Percentiles rank a stretch among this genome's conserved stretches.
Conservation (phyloP, 2,888 invertebrate species). For the Chaitophorus viminalis region DNA sequence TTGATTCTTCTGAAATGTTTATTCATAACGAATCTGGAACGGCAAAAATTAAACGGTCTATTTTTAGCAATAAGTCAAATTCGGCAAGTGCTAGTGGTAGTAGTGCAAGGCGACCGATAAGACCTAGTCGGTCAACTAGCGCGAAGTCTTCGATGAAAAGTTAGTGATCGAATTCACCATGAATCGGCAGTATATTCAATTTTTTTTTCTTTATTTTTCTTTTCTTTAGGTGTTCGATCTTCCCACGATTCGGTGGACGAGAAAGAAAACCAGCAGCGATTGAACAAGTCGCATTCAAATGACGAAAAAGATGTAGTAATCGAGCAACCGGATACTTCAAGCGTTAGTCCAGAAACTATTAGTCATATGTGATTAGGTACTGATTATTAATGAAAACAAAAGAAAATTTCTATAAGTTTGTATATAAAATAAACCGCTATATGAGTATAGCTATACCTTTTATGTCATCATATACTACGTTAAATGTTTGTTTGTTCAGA, state of each 20-base stretch:
- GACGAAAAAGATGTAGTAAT: conserved; percentile 21
- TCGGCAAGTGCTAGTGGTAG: conserved; percentile 21
- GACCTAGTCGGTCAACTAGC: conserved; percentile 34
- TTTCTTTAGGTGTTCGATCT: not conserved
- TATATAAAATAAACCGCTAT: not conserved
- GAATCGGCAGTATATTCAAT: not conserved
- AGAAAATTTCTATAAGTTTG: not conserved
- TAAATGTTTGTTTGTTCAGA: not conserved
- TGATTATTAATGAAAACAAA: not conserved
- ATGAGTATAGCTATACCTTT: not conserved
- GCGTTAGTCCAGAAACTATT: conserved; percentile 31
- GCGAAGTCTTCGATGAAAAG: conserved; percentile 25
- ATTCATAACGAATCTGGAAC: conserved; percentile 15
- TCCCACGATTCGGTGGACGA: not conserved
- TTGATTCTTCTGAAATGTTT: not conserved
- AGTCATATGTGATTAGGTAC: conserved; percentile 12
- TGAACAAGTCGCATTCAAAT: not conserved
- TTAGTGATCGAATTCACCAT: not conserved
- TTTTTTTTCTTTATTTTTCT: not conserved
- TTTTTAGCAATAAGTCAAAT: conserved; percentile 55
- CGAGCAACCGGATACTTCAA: not conserved
- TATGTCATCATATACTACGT: not conserved
- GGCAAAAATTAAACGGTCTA: conserved; percentile 50
- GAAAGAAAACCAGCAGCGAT: not conserved
- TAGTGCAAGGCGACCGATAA: not conserved